Conservation (phyloP, 2,888 invertebrate genomes). For the Microctonus aethiopoides region DNA sequence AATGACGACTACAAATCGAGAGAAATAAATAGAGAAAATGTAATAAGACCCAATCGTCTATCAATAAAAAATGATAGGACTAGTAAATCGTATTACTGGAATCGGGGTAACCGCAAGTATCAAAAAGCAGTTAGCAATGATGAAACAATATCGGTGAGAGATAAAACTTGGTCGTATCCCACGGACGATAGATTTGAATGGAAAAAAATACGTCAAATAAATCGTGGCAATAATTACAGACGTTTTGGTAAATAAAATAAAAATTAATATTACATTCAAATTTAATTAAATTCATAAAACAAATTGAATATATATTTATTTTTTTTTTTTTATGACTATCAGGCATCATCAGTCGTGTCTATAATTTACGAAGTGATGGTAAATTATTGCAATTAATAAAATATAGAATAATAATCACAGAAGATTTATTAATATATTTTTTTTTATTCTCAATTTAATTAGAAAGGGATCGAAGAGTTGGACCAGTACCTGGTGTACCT, state of each 20-base stretch:
- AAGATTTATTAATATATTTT: not conserved
- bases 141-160: constrained; percentile 34
- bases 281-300: too few relatives aligned
- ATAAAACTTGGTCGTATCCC: constrained; percentile 22
- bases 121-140: constrained; percentile 32
- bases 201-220: constrained; percentile 29
- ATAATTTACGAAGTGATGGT: too few relatives aligned
- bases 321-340: too few relatives aligned
- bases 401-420: too few relatives aligned
- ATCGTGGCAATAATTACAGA: constrained; percentile 38
- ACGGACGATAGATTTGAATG: constrained; percentile 33
- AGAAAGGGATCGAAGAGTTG: constrained; percentile 42
- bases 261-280: not conserved
- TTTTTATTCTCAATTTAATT: not conserved
- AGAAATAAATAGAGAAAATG: constrained; percentile 8
- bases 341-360: too few relatives aligned
- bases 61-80: not conserved
- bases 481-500: constrained; percentile 55
- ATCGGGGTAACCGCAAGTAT: constrained; percentile 41
- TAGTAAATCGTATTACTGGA: not conserved
- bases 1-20: constrained; percentile 13
- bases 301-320: too few relatives aligned
- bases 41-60: constrained; percentile 22
- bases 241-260: constrained; percentile 36
- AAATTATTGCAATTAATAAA: too few relatives aligned